Evolutionary conservation across 2,888 invertebrate genomes (phyloP), one percentile per base, ranked within the genome.

Genomic region (Lithophane leautieri): DNA sequence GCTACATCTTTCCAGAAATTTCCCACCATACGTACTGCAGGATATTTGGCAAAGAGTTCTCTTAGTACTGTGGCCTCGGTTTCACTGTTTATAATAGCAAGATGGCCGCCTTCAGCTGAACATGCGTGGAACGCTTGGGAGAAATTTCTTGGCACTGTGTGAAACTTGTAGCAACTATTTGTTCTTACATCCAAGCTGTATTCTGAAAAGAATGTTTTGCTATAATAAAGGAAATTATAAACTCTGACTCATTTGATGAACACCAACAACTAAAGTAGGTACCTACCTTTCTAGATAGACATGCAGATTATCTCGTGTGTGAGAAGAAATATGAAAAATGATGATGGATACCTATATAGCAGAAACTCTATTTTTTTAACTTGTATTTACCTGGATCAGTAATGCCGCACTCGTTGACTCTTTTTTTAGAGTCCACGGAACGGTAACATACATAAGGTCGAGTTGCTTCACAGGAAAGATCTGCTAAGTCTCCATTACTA

Each of bases 161-260:
- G 94, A 82, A 93, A 92, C 78, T 94, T 94, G 85, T 94, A 94
- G 72, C 94, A 94, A 16, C 84, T 91, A 0, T 90, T 88, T 0
- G 93, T 93, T 14, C 89, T 79, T 0, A 52, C 2, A 19, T 93
- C 90, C 1, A 89, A 54, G 0, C 6, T 74, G 78, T 94, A 94
- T 52, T 83, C 94, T 94, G 85, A 25, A 86, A 82, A 16, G 1
- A 6, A 4, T 8, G 4, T 8, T 73, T 16, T 66, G 66, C 1
- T 44, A 12, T 22, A 19, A 40, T 19, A 67, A 52, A 50, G 44
- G 9, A 28, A 16, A n/a, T 52, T 12, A 34, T n/a, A 34, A n/a
- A 11, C 11, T 9, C 3, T 52, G 6, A n/a, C 50, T 52, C 22
- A n/a, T 50, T 61, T 61, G 22, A 22, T 22, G 0, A 34, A 22